Evolutionary conservation across 92 coral and sea anemone genomes (phyloP), one percentile per base, ranked within the genome.

Genomic region (Parazoanthus atlanticus): DNA sequence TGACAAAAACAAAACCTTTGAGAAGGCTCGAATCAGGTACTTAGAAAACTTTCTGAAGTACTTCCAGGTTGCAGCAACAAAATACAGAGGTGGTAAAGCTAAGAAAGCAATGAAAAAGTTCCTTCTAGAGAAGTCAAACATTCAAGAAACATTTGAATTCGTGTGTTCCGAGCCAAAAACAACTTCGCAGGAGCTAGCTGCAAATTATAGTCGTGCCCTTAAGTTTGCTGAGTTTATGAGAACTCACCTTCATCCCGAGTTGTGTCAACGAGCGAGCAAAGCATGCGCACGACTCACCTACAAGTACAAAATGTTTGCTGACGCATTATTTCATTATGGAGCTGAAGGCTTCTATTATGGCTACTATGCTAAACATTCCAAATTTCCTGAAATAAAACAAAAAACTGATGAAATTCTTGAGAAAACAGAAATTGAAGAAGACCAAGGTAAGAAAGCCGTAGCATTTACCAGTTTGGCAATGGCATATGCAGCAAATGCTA

Each of bases 401-500:
- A 74, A 19, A 74, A 74, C 31, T 13, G 79, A 74, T 25, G 40
- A 74, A 38, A 74, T 74, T 41, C 79, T 74, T 33, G 40, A 23
- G 31, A 25, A 36, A 16, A n/a, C 10, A 12, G 40, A 31, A 34
- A 13, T 15, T 0, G 49, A 74, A 74, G 79, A 23, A 31, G 12
- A 33, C 21, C 7, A 17, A 25, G 40, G 79, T n/a, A 74, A 33
- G 40, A 19, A 74, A 19, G 79, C 79, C 1, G n/a, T 30, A 23
- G 79, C 79, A 13, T 11, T 74, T 43, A 74, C 3, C 3, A 10
- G 49, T 21, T 38, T 74, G 19, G 79, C 43, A 74, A 3, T 33
- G 41, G 79, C 79, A 36, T 74, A 74, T 74, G 79, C 13, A 30
- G 79, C 79, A 5, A 74, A 74, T 19, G 23, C 79, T 5, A 74